Evolutionary conservation across 2,113 vertebrate genomes (phyloP).

Genomic region (Raphicerus campestris): DNA sequence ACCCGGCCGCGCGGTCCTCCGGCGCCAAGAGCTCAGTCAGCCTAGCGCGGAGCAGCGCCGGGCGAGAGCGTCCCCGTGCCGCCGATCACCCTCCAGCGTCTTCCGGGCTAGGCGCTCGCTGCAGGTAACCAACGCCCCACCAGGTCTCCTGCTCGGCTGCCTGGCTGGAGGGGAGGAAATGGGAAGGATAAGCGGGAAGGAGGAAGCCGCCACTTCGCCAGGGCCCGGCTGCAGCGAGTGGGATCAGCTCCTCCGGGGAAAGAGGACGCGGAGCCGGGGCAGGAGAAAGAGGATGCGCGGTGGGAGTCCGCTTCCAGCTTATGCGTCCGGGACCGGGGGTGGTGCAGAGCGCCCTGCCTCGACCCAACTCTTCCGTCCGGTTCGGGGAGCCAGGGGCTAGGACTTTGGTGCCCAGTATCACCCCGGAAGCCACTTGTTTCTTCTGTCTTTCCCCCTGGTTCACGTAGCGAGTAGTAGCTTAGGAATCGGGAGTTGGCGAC

Average conservation of each 20-base stretch:
- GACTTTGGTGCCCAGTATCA: neutral
- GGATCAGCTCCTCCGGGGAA: neutral
- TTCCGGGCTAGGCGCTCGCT: neutral
- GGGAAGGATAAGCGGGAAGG: neutral
- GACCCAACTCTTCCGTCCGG: neutral
- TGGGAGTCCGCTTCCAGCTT: neutral
- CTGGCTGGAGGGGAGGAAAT: neutral
- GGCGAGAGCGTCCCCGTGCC: rapidly evolving
- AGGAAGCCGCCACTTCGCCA: neutral
- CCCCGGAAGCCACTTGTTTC: neutral
- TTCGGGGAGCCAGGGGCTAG: neutral
- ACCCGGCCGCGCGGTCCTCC: rapidly evolving
- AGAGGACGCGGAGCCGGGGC: neutral
- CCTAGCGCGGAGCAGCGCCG: rapidly evolving
- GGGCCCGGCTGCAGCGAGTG: neutral
- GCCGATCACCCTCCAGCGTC: rapidly evolving
- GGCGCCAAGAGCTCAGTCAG: rapidly evolving
- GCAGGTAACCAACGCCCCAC: neutral
- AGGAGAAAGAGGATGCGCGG: neutral
- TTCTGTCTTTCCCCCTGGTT: neutral
- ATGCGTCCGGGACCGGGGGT: neutral
- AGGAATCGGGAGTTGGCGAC: neutral
- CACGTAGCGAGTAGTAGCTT: neutral
- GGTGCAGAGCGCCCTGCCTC: neutral
- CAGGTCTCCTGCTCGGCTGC: rapidly evolving